Conservation (phyloP, 2,797 vertebrate genomes). For the Decapterus maruadsi region DNA sequence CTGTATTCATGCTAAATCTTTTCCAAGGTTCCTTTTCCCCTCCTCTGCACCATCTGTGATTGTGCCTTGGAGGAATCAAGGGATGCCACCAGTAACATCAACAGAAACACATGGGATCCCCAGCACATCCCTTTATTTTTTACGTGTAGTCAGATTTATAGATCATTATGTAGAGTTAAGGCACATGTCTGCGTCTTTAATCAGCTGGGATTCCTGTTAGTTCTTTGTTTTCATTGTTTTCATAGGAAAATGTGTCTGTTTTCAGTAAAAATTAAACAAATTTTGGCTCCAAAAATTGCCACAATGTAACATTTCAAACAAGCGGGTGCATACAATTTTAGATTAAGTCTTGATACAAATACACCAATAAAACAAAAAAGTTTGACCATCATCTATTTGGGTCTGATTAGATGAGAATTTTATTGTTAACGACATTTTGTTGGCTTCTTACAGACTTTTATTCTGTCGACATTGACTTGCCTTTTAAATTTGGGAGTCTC, state of each 20-base stretch:
- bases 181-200: neutral
- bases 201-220: neutral
- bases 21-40: conserved; percentile 33
- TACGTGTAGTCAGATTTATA: conserved; percentile 14
- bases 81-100: conserved; percentile 90
- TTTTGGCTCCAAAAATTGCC: neutral
- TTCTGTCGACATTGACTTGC: neutral
- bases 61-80: conserved; percentile 69
- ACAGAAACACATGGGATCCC: conserved; percentile 70
- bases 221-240: conserved; percentile 14
- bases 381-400: conserved; percentile 19
- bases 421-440: neutral
- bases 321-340: conserved; percentile 1
- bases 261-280: neutral
- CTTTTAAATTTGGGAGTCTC: conserved; percentile 26
- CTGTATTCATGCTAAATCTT: conserved; percentile 16
- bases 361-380: conserved; percentile 1
- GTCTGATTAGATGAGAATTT: conserved; percentile 9
- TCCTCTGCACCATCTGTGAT: conserved; percentile 66
- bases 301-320: conserved; percentile 15
- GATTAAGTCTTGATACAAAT: conserved; percentile 5
- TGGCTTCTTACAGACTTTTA: conserved; percentile 13
- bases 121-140: conserved; percentile 1
- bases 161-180: neutral
- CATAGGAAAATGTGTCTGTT: neutral